Evolutionary conservation across 2,888 invertebrate species (phyloP).

Genomic region (Xanthostigma xanthostigma): DNA sequence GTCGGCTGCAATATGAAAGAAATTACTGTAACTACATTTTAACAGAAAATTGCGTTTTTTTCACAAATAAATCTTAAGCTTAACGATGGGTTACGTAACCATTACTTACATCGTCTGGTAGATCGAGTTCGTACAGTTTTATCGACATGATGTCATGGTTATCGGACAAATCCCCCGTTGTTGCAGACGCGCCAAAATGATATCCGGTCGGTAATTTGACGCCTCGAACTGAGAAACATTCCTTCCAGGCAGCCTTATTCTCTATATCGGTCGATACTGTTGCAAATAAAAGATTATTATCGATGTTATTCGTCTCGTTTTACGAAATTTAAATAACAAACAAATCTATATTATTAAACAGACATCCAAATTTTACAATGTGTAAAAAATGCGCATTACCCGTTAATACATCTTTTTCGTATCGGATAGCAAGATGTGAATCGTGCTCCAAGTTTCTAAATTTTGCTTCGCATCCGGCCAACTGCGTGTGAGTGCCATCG

Average conservation of each 20-base stretch:
- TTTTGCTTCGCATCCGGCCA: slow-evolving; percentile 93
- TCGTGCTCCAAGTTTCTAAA: slow-evolving; percentile 85
- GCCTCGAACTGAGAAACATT: slow-evolving; percentile 79
- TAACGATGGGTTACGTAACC: not conserved
- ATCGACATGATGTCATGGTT: slow-evolving; percentile 90
- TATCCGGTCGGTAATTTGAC: slow-evolving; percentile 90
- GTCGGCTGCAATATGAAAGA: slow-evolving; percentile 33
- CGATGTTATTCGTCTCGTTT: not conserved
- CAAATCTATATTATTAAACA: not conserved
- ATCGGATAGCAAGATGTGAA: slow-evolving; percentile 79
- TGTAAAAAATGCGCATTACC: no score
- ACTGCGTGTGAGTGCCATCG: slow-evolving; percentile 94
- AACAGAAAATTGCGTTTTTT: not conserved
- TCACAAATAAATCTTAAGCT: slow-evolving; percentile 21
- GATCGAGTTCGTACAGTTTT: slow-evolving; percentile 82
- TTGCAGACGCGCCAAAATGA: slow-evolving; percentile 85
- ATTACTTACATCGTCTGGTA: slow-evolving; percentile 43
- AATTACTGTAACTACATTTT: not conserved
- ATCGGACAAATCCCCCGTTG: slow-evolving; percentile 93
- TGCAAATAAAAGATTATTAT: not conserved
- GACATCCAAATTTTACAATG: no score
- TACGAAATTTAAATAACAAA: no score
- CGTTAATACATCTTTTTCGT: slow-evolving; percentile 78
- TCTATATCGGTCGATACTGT: slow-evolving; percentile 86
- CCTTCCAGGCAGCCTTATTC: slow-evolving; percentile 85